These are phyloP conservation scores for Kryphioiulus occultus DNA, from an alignment of 2,888 invertebrate species.

Conservation along the genomic window DNA sequence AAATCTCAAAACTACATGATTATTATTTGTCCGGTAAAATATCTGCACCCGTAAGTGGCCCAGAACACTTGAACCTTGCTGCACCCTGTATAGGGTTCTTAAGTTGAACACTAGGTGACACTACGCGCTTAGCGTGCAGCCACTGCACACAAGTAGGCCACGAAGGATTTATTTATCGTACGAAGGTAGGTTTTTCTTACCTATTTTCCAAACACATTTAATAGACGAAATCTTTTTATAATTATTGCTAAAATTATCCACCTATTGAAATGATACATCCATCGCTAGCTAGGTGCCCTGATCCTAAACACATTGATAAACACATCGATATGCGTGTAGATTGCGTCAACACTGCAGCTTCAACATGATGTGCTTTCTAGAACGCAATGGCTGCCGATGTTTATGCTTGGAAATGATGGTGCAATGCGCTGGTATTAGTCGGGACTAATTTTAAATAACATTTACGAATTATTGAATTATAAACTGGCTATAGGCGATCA, in stretches of 20 bases:
- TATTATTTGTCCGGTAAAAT: too few relatives aligned
- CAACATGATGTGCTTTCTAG: background rate
- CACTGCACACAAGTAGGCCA: background rate
- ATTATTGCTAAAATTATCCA: background rate
- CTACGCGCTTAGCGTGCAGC: conserved; percentile 5
- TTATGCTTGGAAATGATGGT: background rate
- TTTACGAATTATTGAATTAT: background rate
- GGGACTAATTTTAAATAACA: background rate
- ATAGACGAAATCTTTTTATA: background rate
- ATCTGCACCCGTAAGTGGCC: background rate
- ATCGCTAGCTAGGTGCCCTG: background rate
- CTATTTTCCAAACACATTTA: background rate
- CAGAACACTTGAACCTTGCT: background rate
- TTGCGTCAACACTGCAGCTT: background rate
- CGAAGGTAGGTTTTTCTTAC: background rate
- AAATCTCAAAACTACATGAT: too few relatives aligned
- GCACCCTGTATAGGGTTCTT: conserved; percentile 32
- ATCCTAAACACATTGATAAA: background rate
- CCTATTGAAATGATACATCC: background rate
- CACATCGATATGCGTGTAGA: background rate
- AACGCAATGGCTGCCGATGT: conserved; percentile 9
- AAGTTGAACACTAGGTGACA: conserved; percentile 31
- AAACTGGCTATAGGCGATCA: too few relatives aligned
- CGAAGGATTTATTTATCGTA: background rate
- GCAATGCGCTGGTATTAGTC: background rate